Conservation (phyloP, 2,113 vertebrate species). For the Notarius lentiginosus region DNA sequence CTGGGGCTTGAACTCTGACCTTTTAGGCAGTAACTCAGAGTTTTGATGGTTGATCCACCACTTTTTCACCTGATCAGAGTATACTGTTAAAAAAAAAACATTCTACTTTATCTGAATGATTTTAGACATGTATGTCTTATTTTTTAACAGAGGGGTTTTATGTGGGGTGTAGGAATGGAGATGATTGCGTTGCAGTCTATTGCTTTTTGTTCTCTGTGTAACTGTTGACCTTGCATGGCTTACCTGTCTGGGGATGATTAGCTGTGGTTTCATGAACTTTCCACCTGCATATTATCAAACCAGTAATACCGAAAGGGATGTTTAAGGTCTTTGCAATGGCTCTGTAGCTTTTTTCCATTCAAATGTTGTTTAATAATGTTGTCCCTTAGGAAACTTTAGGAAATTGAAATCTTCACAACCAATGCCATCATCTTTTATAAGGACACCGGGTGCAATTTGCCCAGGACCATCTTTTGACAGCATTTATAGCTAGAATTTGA, state of each 20-base stretch:
- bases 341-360: not conserved
- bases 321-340: not conserved
- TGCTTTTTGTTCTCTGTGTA: not conserved
- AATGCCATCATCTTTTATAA: no score
- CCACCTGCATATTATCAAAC: not conserved
- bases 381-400: not conserved
- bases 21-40: not conserved
- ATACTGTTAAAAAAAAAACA: not conserved
- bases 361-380: not conserved
- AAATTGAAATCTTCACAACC: no score
- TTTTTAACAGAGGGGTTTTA: not conserved
- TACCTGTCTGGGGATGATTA: not conserved
- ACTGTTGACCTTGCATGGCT: not conserved
- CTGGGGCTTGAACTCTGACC: not conserved
- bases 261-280: not conserved
- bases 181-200: not conserved
- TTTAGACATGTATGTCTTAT: not conserved
- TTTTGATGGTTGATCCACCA: not conserved
- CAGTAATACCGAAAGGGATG: not conserved
- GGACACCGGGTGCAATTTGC: not conserved
- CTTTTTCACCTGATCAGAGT: not conserved
- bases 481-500: no score
- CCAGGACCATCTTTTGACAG: not conserved
- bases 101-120: not conserved
- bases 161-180: not conserved